phyloP scores from a whole-genome alignment of 2,797 vertebrate species.

The Tapirus indicus region DNA sequence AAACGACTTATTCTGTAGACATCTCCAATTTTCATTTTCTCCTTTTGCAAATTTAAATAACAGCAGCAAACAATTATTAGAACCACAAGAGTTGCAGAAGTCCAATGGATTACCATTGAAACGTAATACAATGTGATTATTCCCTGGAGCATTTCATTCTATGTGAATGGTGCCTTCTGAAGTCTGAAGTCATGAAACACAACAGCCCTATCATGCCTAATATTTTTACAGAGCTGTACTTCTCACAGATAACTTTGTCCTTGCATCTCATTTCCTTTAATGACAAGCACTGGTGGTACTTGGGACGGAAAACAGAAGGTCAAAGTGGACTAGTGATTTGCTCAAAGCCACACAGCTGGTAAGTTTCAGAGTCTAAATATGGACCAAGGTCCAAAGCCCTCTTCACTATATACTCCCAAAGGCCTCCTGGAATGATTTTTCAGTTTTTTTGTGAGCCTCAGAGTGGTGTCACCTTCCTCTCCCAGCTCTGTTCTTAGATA shows the following conservation, averaged over 20 bases:
- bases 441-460: not conserved
- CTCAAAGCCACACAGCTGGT: conserved; percentile 30
- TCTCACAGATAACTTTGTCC: conserved; percentile 46
- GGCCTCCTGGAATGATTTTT: not conserved
- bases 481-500: not conserved
- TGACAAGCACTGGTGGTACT: conserved; percentile 13
- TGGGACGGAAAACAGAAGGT: conserved; percentile 48
- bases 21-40: not conserved
- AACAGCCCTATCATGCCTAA: not conserved
- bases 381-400: not conserved
- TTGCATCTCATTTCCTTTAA: conserved; percentile 56
- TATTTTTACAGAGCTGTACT: conserved; percentile 56
- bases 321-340: conserved; percentile 6
- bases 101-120: not conserved
- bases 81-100: not conserved
- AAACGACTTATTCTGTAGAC: not conserved
- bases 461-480: not conserved
- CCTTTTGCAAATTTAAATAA: conserved; percentile 37
- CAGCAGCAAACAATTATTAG: not conserved
- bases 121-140: not conserved
- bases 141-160: not conserved
- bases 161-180: not conserved
- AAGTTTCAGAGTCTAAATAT: conserved; percentile 30
- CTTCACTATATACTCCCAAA: not conserved
- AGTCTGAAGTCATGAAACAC: not conserved